A percentile compares a stretch with the other conserved stretches of the same genome.
Conservation (phyloP, 2,113 vertebrate genomes). For the Australoheros scitulus region DNA sequence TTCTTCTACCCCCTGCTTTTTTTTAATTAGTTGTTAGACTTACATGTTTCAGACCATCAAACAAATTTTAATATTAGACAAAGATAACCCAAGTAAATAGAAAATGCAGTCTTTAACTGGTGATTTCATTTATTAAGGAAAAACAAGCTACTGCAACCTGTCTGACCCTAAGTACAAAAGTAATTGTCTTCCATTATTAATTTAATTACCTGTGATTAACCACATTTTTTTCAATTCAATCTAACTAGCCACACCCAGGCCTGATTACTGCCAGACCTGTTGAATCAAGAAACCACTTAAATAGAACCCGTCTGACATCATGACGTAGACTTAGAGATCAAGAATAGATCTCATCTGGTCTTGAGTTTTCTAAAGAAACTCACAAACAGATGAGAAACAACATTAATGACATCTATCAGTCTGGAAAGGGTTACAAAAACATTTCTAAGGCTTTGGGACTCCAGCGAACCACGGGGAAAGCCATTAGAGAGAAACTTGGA, state of each 20-base stretch:
- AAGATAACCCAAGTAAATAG: neutral
- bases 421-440: neutral
- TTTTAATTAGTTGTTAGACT: neutral
- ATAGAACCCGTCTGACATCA: neutral
- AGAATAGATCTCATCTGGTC: too few relatives aligned
- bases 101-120: neutral
- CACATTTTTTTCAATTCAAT: neutral
- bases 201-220: accelerated
- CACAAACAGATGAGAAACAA: neutral
- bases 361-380: neutral
- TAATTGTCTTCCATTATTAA: too few relatives aligned
- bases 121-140: neutral
- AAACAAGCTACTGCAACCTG: accelerated
- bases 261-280: neutral
- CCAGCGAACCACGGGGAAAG: too few relatives aligned
- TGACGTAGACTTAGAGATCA: accelerated
- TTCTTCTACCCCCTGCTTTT: accelerated
- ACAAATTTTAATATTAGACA: neutral
- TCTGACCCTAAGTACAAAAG: accelerated
- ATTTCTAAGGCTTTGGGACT: neutral
- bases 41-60: neutral
- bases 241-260: accelerated
- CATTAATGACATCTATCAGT: neutral
- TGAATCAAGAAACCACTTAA: neutral
- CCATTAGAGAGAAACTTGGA: neutral